These are phyloP conservation scores for Budorcas taxicolor DNA, from an alignment of 2,113 vertebrate genomes.

Conservation along the genomic window DNA sequence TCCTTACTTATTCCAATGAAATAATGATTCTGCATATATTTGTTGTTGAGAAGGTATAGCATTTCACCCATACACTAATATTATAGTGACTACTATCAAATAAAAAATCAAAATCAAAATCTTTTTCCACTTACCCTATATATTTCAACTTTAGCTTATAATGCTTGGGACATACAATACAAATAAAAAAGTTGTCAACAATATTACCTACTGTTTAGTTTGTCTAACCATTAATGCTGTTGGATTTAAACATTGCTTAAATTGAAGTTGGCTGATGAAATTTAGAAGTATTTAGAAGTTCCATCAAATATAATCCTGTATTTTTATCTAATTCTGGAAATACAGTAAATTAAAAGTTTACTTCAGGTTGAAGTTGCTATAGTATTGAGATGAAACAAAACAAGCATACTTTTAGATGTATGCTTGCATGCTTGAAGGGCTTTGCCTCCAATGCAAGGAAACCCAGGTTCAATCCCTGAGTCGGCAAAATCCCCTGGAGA, in stretches of 20 bases:
- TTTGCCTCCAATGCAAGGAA: too few relatives aligned
- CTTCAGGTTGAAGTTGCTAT: neutral
- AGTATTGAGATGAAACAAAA: neutral
- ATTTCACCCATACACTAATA: neutral
- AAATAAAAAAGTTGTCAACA: neutral
- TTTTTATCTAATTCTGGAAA: neutral
- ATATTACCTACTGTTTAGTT: neutral
- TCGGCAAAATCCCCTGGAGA: too few relatives aligned
- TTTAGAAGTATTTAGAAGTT: neutral
- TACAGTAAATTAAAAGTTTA: neutral
- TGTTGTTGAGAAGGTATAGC: constrained; percentile 39
- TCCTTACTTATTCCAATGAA: constrained; percentile 53
- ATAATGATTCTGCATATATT: constrained; percentile 37
- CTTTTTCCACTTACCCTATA: neutral
- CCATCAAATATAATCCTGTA: neutral
- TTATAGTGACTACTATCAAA: neutral
- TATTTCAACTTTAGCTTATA: neutral
- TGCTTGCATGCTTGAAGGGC: neutral
- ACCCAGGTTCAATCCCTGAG: too few relatives aligned
- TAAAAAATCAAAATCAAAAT: neutral
- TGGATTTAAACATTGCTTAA: neutral
- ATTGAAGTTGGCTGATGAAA: neutral
- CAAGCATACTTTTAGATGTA: neutral
- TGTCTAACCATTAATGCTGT: neutral
- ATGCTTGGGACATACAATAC: neutral